phyloP scores from a whole-genome alignment of 92 coral and sea anemone genomes.

The Zoanthus sociatus region DNA sequence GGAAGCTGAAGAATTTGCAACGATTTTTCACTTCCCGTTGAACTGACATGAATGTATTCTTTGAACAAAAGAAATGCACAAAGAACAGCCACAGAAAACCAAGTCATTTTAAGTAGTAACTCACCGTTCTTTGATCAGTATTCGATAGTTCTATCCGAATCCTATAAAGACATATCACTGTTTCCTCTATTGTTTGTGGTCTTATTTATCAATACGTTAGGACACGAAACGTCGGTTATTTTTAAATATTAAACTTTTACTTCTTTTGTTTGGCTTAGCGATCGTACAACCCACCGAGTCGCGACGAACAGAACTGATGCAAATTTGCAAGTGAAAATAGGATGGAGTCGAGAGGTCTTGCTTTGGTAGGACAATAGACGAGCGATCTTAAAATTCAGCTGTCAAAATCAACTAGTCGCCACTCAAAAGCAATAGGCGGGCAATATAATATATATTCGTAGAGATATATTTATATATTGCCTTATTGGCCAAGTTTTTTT shows the following conservation, averaged over 20 bases:
- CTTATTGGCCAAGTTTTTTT: not conserved
- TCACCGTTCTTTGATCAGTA: not conserved
- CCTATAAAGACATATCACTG: constrained; percentile 1
- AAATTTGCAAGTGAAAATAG: constrained; percentile 46
- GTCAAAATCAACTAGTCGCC: constrained; percentile 31
- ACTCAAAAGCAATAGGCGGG: constrained; percentile 38
- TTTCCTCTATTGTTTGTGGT: not conserved
- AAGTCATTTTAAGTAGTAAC: not conserved
- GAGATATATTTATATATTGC: not conserved
- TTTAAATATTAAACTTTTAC: not conserved
- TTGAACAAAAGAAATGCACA: not conserved
- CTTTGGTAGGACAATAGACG: constrained; percentile 45
- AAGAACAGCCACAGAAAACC: not conserved
- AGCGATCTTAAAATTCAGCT: constrained; percentile 35
- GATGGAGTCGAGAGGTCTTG: not conserved
- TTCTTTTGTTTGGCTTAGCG: constrained; percentile 32
- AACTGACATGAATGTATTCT: not conserved
- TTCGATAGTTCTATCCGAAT: not conserved
- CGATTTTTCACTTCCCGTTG: constrained; percentile 13
- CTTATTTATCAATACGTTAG: not conserved
- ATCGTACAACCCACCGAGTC: constrained; percentile 27
- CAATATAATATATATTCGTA: not conserved
- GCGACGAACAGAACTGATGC: not conserved
- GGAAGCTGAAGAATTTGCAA: not conserved
- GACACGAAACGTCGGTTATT: not conserved